Evolutionary conservation across 1,140 invertebrate species (phyloP).

Genomic region (Thaumatotibia leucotreta): DNA sequence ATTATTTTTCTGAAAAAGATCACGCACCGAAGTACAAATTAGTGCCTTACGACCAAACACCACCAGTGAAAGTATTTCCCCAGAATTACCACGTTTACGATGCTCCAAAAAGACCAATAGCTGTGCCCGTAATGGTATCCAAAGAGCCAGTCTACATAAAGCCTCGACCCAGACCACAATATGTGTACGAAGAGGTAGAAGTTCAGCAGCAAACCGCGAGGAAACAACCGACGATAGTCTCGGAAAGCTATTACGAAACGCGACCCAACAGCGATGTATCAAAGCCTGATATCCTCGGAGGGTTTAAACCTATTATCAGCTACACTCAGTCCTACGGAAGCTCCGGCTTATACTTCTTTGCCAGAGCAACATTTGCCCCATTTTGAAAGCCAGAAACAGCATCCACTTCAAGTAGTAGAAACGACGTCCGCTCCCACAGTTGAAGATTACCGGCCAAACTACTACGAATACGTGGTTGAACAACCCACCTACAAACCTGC

Average conservation of each 20-base stretch:
- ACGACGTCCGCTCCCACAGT: slow-evolving; percentile 23
- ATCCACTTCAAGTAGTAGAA: slow-evolving; percentile 24
- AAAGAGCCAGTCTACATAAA: slow-evolving; percentile 53
- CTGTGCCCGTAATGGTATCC: slow-evolving; percentile 28
- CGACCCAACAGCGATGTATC: slow-evolving; percentile 25
- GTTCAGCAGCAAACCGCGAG: slow-evolving; percentile 34
- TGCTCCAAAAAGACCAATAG: slow-evolving; percentile 36
- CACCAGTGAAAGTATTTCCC: slow-evolving; percentile 48
- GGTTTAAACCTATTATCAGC: slow-evolving; percentile 66
- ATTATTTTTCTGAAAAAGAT: slow-evolving; percentile 59
- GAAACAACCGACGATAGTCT: slow-evolving; percentile 50
- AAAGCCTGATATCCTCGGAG: slow-evolving; percentile 55
- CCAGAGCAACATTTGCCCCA: slow-evolving; percentile 19
- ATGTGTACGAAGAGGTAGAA: slow-evolving; percentile 37
- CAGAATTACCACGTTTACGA: slow-evolving; percentile 35
- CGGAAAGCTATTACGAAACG: slow-evolving; percentile 62
- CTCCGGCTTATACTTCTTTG: slow-evolving; percentile 27
- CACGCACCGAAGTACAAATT: slow-evolving; percentile 63
- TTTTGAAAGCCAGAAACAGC: slow-evolving; percentile 30
- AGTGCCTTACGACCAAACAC: slow-evolving; percentile 72
- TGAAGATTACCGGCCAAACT: slow-evolving; percentile 35
- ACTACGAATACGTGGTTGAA: slow-evolving; percentile 45
- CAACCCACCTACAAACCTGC: slow-evolving; percentile 34
- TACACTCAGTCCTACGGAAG: slow-evolving; percentile 33
- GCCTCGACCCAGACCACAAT: slow-evolving; percentile 46